Conservation (phyloP, 2,888 invertebrate species). For the Watsonalla binaria region DNA sequence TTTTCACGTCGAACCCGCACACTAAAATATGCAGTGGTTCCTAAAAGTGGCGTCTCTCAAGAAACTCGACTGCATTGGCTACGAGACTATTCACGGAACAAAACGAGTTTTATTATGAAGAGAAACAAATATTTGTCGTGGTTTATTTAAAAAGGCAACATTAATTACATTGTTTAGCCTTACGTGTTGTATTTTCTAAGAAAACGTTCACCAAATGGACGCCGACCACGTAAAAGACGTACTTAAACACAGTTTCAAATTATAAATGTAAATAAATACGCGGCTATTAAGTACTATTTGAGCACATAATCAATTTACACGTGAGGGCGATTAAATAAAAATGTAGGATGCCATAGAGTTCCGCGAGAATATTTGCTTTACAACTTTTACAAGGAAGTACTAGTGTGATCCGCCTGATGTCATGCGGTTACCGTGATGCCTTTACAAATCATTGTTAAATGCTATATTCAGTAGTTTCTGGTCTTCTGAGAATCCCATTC, state of each 20-base stretch:
- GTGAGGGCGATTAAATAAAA: not conserved
- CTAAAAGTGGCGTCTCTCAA: not conserved
- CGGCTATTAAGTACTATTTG: not conserved
- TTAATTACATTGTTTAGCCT: constrained; percentile 17
- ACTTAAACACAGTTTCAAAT: constrained; percentile 1
- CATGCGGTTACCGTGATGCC: too few relatives aligned
- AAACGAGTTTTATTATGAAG: constrained; percentile 5
- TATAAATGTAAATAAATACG: constrained; percentile 1
- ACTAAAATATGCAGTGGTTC: not conserved
- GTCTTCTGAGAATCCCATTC: too few relatives aligned
- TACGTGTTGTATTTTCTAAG: not conserved
- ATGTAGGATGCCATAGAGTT: not conserved
- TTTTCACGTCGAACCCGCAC: not conserved
- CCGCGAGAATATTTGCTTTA: too few relatives aligned
- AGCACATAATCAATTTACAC: constrained; percentile 1
- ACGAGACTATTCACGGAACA: not conserved
- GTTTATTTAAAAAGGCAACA: constrained; percentile 20
- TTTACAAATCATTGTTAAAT: too few relatives aligned
- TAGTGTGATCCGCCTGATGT: too few relatives aligned
- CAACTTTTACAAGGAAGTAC: too few relatives aligned
- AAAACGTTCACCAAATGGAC: constrained; percentile 1
- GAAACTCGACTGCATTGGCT: too few relatives aligned
- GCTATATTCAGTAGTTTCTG: too few relatives aligned
- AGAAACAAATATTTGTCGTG: constrained; percentile 21
- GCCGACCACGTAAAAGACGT: constrained; percentile 1